phyloP scores from a whole-genome alignment of 2,888 invertebrate species.

The Philereme transversata region DNA sequence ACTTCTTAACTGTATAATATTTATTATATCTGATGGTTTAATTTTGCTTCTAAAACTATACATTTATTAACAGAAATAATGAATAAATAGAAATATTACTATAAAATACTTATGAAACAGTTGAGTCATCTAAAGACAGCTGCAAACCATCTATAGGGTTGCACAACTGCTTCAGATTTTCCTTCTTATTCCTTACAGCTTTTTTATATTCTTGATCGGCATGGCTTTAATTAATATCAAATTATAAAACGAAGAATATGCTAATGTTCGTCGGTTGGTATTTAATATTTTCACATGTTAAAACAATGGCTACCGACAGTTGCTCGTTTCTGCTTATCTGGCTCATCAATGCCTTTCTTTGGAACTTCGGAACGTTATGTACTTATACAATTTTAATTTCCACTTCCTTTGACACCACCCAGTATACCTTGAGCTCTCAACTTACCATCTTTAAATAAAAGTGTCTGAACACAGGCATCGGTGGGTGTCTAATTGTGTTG shows the following conservation, averaged over 20 bases:
- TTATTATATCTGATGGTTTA: too few relatives aligned
- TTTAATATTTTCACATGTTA: conserved; percentile 75
- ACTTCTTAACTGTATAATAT: too few relatives aligned
- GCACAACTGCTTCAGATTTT: too few relatives aligned
- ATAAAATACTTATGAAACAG: too few relatives aligned
- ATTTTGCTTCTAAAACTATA: too few relatives aligned
- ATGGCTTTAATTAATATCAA: conserved; percentile 64
- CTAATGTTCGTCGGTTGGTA: conserved; percentile 49
- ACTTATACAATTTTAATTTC: conserved; percentile 65
- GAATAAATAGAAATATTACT: too few relatives aligned
- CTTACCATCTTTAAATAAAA: conserved; percentile 23
- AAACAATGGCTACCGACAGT: conserved; percentile 80
- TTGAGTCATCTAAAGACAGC: too few relatives aligned
- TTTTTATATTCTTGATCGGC: too few relatives aligned
- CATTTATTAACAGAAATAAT: too few relatives aligned
- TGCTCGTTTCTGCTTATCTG: conserved; percentile 69
- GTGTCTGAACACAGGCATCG: conserved; percentile 3
- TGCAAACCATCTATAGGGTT: too few relatives aligned
- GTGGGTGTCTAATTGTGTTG: conserved; percentile 42
- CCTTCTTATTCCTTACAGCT: too few relatives aligned
- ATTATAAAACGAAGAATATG: conserved; percentile 66
- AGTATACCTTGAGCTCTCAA: conserved; percentile 41
- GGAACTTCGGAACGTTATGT: conserved; percentile 65
- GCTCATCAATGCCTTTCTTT: conserved; percentile 75
- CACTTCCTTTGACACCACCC: conserved; percentile 56